Evolutionary conservation across 1,140 invertebrate species (phyloP).

Genomic region (Microplitis demolitor): DNA sequence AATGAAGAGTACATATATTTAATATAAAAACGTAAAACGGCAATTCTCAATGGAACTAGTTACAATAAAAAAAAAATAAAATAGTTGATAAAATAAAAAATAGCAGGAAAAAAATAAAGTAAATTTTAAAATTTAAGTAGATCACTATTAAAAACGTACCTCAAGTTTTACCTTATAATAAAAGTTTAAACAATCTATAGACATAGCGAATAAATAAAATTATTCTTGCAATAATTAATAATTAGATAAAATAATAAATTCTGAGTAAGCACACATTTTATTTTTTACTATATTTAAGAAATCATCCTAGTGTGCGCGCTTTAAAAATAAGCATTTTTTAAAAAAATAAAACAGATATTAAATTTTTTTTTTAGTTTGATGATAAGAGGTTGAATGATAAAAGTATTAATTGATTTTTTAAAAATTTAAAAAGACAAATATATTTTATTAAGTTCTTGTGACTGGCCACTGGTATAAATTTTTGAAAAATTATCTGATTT

Average conservation of each 20-base stretch:
- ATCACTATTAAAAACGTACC: background rate
- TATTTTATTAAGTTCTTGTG: too few species aligned
- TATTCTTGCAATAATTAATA: constrained; percentile 8
- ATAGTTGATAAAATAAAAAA: constrained; percentile 23
- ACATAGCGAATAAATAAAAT: background rate
- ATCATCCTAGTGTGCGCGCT: too few species aligned
- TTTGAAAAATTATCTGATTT: too few species aligned
- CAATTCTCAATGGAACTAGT: background rate
- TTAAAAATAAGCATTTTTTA: too few species aligned
- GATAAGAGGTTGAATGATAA: too few species aligned
- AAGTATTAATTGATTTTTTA: too few species aligned
- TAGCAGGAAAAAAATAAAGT: background rate
- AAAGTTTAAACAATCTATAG: constrained; percentile 2
- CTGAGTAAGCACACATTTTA: background rate
- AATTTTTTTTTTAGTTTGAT: too few species aligned
- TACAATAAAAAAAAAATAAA: constrained; percentile 26
- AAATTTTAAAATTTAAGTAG: background rate
- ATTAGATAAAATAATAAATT: background rate
- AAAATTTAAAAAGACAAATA: too few species aligned
- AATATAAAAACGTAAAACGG: constrained; percentile 14
- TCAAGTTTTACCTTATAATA: constrained; percentile 2
- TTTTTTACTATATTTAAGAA: background rate
- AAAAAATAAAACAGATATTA: too few species aligned
- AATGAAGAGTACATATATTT: constrained; percentile 24
- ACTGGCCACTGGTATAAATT: too few species aligned